These are phyloP conservation scores for Myotis myotis DNA, from an alignment of 2,797 vertebrate species.

Conservation along the genomic window DNA sequence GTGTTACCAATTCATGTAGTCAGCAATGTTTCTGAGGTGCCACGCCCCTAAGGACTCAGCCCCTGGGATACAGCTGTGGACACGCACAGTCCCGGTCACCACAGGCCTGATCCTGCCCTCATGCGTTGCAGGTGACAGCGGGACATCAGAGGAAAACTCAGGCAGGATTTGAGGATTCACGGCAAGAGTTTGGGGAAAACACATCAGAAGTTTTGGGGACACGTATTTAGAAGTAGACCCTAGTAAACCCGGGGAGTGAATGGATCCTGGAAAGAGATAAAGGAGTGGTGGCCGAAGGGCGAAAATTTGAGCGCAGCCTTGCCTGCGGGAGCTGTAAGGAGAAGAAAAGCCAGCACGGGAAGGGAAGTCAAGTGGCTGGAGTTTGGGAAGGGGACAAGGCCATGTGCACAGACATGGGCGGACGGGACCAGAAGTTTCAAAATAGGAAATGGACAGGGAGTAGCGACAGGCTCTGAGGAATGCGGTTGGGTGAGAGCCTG, in stretches of 20 bases:
- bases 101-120: neutral
- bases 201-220: neutral
- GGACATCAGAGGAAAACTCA: neutral
- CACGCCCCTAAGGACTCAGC: neutral
- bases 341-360: neutral
- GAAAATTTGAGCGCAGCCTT: neutral
- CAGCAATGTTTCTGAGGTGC: neutral
- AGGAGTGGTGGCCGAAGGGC: neutral
- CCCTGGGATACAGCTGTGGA: neutral
- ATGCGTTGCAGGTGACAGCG: neutral
- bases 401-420: neutral
- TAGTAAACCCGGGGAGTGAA: neutral
- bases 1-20: neutral
- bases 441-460: neutral
- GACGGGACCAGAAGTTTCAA: neutral
- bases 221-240: neutral
- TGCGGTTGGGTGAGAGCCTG: neutral
- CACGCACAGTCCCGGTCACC: accelerated
- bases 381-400: neutral
- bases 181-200: neutral
- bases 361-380: neutral
- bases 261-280: neutral
- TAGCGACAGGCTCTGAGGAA: neutral
- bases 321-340: neutral
- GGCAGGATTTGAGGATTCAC: neutral